These are phyloP conservation scores for Dasyornis broadbenti DNA, from an alignment of 2,113 vertebrate species.

Conservation along the genomic window DNA sequence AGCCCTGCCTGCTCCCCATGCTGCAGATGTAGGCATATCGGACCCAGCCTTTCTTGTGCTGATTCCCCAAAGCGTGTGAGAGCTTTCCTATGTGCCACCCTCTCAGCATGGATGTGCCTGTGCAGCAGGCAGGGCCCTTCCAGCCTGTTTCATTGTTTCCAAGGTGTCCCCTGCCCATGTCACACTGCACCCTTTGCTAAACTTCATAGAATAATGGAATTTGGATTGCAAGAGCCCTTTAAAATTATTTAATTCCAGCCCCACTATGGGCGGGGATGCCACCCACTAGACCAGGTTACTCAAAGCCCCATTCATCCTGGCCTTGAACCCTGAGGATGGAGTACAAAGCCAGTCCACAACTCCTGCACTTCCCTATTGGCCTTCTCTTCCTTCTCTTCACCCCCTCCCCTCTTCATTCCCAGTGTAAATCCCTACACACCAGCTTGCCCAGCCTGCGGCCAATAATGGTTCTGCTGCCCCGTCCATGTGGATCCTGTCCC, in stretches of 20 bases:
- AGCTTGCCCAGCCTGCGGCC: neutral
- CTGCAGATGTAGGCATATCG: too few relatives aligned
- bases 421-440: too few relatives aligned
- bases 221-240: neutral
- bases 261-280: neutral
- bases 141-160: neutral
- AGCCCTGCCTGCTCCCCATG: neutral
- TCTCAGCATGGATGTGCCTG: fast-evolving
- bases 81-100: fast-evolving
- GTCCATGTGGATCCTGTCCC: neutral
- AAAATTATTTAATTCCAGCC: neutral
- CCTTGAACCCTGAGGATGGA: neutral
- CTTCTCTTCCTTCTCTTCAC: neutral
- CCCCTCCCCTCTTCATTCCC: neutral
- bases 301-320: neutral
- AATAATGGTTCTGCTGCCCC: fast-evolving
- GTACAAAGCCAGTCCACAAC: neutral
- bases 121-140: neutral
- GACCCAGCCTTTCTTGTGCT: neutral
- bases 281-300: neutral
- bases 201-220: neutral
- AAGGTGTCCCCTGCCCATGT: fast-evolving
- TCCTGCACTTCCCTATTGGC: neutral
- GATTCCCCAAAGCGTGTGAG: fast-evolving
- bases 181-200: neutral